Evolutionary conservation across 2,797 vertebrate genomes (phyloP).

Genomic region (Iguana delicatissima): DNA sequence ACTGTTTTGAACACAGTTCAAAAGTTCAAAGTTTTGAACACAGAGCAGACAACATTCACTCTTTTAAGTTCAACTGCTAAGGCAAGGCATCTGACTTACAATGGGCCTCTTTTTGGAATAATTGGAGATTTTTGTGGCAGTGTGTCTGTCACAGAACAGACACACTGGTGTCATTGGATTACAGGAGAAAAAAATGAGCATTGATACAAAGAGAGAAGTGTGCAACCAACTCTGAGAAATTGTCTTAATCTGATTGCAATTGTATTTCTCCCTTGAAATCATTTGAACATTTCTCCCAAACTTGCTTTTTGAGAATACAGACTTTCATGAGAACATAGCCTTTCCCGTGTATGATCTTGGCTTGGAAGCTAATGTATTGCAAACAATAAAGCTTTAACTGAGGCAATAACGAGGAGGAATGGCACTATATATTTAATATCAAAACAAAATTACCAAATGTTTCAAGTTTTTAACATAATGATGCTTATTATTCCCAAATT

Average conservation of each 20-base stretch:
- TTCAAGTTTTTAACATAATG: too few relatives aligned
- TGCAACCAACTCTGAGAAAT: background rate
- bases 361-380: background rate
- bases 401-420: background rate
- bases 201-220: background rate
- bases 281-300: background rate
- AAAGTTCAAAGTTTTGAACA: slow-evolving; percentile 21
- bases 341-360: too few relatives aligned
- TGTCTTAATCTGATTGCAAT: background rate
- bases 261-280: background rate
- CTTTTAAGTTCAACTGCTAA: slow-evolving; percentile 38
- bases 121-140: slow-evolving; percentile 15
- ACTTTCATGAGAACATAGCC: too few relatives aligned
- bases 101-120: slow-evolving; percentile 36
- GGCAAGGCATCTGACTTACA: slow-evolving; percentile 38
- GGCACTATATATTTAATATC: background rate
- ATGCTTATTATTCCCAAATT: too few relatives aligned
- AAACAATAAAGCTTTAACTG: background rate
- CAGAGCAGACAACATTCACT: slow-evolving; percentile 20
- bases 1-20: slow-evolving; percentile 21
- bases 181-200: background rate
- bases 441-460: background rate
- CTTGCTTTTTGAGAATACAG: too few relatives aligned
- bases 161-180: background rate
- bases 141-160: background rate